Conservation (phyloP, 2,888 invertebrate species). For the Aromia moschata region DNA sequence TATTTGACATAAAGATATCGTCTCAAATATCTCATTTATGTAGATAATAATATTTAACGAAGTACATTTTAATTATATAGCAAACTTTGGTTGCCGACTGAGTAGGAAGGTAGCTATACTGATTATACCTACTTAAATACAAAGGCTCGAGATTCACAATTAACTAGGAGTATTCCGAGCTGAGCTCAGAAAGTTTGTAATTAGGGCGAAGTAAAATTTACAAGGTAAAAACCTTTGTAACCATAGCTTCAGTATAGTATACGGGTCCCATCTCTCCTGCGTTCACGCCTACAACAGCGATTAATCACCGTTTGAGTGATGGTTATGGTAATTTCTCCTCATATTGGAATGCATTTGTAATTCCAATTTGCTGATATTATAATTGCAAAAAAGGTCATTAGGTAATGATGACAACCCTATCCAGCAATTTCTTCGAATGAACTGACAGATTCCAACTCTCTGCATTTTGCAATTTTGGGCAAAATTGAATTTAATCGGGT, state of each 20-base stretch:
- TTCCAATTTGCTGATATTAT: conserved; percentile 14
- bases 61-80: too few relatives aligned
- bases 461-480: not conserved
- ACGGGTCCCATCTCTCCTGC: conserved; percentile 4
- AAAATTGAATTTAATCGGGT: too few relatives aligned
- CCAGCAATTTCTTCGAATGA: not conserved
- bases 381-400: conserved; percentile 12
- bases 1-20: too few relatives aligned
- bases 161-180: not conserved
- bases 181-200: conserved; percentile 5
- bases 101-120: too few relatives aligned
- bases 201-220: not conserved
- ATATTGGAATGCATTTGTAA: conserved; percentile 23
- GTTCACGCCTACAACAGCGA: conserved; percentile 9
- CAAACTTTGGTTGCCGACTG: too few relatives aligned
- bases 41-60: too few relatives aligned
- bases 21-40: too few relatives aligned
- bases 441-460: not conserved
- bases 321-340: conserved; percentile 16
- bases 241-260: conserved; percentile 1
- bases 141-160: too few relatives aligned
- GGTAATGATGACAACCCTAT: conserved; percentile 8
- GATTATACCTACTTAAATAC: too few relatives aligned
- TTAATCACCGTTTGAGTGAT: conserved; percentile 25
- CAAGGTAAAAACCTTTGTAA: conserved; percentile 17